phyloP scores from a whole-genome alignment of 2,888 invertebrate species.

The Pristionchus entomophagus region DNA sequence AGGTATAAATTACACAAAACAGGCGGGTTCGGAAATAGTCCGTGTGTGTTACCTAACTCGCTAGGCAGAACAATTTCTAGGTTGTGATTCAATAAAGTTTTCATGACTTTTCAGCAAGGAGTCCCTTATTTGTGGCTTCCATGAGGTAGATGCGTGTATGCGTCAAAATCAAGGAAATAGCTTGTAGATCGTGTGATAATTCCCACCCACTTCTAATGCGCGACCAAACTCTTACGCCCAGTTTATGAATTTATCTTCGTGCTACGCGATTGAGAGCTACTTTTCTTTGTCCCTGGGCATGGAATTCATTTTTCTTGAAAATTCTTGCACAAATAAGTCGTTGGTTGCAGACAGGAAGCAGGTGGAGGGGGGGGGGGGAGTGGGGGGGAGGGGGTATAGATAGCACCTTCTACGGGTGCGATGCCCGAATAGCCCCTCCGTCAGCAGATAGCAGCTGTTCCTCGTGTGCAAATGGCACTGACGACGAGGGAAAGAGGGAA shows the following conservation, averaged over 20 bases:
- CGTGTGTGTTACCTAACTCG: not conserved
- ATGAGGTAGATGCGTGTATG: not conserved
- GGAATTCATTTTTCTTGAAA: too few relatives aligned
- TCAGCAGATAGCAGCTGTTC: not conserved
- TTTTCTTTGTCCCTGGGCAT: too few relatives aligned
- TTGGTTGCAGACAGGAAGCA: too few relatives aligned
- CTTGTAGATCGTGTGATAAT: not conserved
- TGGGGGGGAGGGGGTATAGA: not conserved
- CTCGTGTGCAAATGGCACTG: slow-evolving; percentile 6
- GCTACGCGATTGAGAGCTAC: too few relatives aligned
- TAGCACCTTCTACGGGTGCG: not conserved
- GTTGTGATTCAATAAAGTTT: not conserved
- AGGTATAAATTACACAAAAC: not conserved
- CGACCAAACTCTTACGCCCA: not conserved
- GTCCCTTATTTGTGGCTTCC: not conserved
- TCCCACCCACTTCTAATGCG: not conserved
- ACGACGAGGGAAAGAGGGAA: not conserved
- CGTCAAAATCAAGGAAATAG: not conserved
- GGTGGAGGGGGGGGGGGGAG: too few relatives aligned
- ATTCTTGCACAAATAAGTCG: too few relatives aligned
- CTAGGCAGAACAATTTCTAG: not conserved
- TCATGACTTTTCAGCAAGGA: too few relatives aligned
- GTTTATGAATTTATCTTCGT: too few relatives aligned
- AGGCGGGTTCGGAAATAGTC: not conserved
- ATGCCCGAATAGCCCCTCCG: not conserved